Base-by-base conservation (phyloP, 2,113 vertebrate species). In the Craseonycteris thonglongyai region DNA sequence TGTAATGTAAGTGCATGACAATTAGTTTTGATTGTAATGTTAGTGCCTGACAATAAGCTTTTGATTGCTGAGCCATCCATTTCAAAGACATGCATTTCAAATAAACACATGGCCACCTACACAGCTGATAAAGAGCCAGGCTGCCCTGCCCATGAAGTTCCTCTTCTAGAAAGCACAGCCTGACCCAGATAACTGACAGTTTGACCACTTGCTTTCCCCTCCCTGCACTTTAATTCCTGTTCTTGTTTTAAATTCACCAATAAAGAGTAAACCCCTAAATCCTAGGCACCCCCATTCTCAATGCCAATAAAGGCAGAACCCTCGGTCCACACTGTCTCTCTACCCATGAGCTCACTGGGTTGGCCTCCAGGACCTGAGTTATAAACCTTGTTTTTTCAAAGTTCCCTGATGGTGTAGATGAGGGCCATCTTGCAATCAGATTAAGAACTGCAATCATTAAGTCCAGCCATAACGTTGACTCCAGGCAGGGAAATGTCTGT, bases 231-330 rank as follows among this genome's bases (percentile, higher is more conserved):
- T 69, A 35, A 58, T 35, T 45, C 15, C 30, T 7, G 11, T 21
- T 42, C 9, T 87, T 45, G 15, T 90, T 90, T 80, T 90, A 66
- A 68, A 58, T 68, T 56, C 38, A 79, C 49, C 21, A 18, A 78
- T 54, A 51, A 75, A 51, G 22, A 38, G 45, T 4, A 2, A 40
- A 11, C 35, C 26, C 3, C 16, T 30, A 61, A 81, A 33, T 56
- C 38, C 18, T 14, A 45, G 56, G 10, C 28, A 14, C 6, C 28
- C 38, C 38, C 18, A 81, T 11, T 38, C 56, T 33, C 3, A 26
- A 56, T 6, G 10, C 56, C 69, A 35, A 7, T 28, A 59, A 87
- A 74, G 5, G 33, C 61, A 78, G 61, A 69, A 78, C 26, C 19
- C 49, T 63, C n/a, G 45, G 19, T 26, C 15, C 5, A 4, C 7